These are phyloP conservation scores for Aldrovandia affinis DNA, from an alignment of 2,797 vertebrate species.

Conservation along the genomic window DNA sequence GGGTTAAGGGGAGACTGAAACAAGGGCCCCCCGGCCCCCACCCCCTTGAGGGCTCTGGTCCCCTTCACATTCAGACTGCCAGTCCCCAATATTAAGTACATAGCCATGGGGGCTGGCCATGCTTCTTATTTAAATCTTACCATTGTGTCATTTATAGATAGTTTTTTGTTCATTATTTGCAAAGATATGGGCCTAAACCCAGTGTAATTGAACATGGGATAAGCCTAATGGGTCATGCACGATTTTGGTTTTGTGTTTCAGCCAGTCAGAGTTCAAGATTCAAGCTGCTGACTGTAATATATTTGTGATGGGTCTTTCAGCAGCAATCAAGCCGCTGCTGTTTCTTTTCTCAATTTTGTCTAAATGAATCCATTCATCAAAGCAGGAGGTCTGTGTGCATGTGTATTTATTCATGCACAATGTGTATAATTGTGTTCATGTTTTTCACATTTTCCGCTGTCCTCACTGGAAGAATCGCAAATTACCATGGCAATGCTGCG, in stretches of 20 bases:
- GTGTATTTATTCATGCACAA: constrained; percentile 9
- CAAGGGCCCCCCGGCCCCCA: not conserved
- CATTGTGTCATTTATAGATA: constrained; percentile 7
- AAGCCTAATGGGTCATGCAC: not conserved
- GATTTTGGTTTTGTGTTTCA: not conserved
- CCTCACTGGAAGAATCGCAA: constrained; percentile 9
- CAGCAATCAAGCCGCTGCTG: constrained; percentile 13
- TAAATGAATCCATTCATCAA: constrained; percentile 37
- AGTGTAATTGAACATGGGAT: constrained; percentile 10
- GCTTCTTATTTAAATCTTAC: not conserved
- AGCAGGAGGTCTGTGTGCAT: constrained; percentile 21
- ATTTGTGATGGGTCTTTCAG: constrained; percentile 18
- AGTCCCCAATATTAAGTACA: not conserved
- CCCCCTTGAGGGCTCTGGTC: not conserved
- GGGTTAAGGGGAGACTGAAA: not conserved
- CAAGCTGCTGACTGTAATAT: constrained; percentile 25
- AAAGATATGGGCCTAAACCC: not conserved
- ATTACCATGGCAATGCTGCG: not conserved
- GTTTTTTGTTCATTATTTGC: not conserved
- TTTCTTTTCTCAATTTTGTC: constrained; percentile 14
- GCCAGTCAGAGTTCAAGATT: constrained; percentile 8
- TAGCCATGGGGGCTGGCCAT: not conserved
- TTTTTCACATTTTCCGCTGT: constrained; percentile 1
- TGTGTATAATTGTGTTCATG: constrained; percentile 29
- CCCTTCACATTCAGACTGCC: constrained; percentile 2